Conservation (phyloP, 2,888 invertebrate species). For the Tuberolachnus salignus region DNA sequence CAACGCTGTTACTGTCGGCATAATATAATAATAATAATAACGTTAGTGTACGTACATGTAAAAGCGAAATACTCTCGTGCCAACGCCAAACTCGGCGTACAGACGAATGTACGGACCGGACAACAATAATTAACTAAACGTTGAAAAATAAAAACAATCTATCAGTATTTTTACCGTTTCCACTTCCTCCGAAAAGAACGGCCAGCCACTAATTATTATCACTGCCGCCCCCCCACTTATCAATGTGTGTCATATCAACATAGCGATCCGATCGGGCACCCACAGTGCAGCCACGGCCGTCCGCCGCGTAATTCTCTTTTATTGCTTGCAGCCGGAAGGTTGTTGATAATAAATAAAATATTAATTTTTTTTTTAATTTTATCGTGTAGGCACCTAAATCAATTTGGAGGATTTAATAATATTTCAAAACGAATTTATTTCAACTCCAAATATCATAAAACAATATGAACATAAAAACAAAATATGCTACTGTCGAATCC, state of each 20-base stretch:
- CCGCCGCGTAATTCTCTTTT: background rate
- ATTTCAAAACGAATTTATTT: no score
- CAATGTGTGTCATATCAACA: background rate
- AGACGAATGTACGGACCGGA: background rate
- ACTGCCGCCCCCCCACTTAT: slow-evolving; percentile 15
- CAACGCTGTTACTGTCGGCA: background rate
- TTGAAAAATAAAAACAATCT: slow-evolving; percentile 3
- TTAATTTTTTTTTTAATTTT: no score
- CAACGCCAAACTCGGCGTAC: background rate
- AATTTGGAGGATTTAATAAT: no score
- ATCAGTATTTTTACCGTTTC: slow-evolving; percentile 16
- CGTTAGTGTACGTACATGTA: no score
- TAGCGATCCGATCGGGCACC: background rate
- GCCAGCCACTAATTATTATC: slow-evolving; percentile 4
- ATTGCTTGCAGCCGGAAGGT: no score
- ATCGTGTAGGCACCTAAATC: no score
- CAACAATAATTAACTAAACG: slow-evolving; percentile 35
- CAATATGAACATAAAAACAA: no score
- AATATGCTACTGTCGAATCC: no score
- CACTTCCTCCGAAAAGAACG: slow-evolving; percentile 27
- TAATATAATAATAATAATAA: no score
- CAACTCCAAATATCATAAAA: no score
- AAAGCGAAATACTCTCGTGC: background rate
- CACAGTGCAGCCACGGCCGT: slow-evolving; percentile 22
- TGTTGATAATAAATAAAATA: no score